A percentile compares a stretch with the other conserved stretches of the same genome.
phyloP scores from a whole-genome alignment of 1,140 invertebrate genomes.

The Scaptodrosophila lebanonensis region DNA sequence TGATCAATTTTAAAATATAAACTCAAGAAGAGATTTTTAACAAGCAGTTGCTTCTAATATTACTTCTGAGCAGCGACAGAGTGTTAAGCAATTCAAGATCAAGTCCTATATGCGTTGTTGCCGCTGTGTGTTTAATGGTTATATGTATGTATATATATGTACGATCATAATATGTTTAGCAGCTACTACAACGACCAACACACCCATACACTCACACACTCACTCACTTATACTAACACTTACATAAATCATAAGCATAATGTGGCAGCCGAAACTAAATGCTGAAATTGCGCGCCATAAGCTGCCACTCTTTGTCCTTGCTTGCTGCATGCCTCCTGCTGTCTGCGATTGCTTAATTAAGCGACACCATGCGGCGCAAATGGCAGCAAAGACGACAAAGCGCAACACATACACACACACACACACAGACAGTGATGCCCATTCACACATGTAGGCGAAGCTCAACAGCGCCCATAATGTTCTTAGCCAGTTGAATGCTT shows the following conservation, averaged over 20 bases:
- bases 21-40: too few species aligned
- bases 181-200: too few species aligned
- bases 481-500: neutral
- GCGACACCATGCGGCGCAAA: constrained; percentile 43
- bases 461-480: too few species aligned
- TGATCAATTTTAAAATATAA: too few species aligned
- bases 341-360: constrained; percentile 56
- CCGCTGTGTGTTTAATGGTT: constrained; percentile 11
- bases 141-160: neutral
- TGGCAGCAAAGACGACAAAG: constrained; percentile 17
- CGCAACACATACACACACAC: neutral
- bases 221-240: neutral
- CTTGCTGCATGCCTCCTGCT: too few species aligned
- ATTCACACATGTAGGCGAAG: too few species aligned
- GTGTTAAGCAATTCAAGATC: too few species aligned
- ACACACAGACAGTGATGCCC: constrained; percentile 2
- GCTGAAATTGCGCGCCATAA: constrained; percentile 5
- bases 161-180: too few species aligned
- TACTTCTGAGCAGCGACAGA: too few species aligned
- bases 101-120: too few species aligned
- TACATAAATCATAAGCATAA: constrained; percentile 52
- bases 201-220: neutral
- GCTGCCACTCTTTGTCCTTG: constrained; percentile 13
- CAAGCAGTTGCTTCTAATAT: too few species aligned
- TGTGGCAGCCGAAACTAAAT: constrained; percentile 4